These are phyloP conservation scores for Todiramphus saurophagus DNA, from an alignment of 2,113 vertebrate genomes.

Conservation along the genomic window DNA sequence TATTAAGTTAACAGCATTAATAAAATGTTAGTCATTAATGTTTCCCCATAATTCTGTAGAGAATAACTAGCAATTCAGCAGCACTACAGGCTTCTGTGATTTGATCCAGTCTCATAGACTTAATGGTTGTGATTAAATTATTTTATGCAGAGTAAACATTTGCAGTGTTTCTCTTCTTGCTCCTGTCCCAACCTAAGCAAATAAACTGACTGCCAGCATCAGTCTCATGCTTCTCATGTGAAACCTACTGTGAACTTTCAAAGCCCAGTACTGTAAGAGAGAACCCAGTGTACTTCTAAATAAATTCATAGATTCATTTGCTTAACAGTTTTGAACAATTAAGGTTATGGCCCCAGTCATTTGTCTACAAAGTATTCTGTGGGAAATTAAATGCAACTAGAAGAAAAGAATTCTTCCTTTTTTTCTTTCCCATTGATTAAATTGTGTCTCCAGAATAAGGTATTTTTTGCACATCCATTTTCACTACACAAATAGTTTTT, in stretches of 20 bases:
- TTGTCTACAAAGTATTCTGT: constrained; percentile 1
- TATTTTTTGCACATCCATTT: neutral
- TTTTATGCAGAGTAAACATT: constrained; percentile 47
- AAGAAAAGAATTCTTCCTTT: neutral
- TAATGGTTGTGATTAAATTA: constrained; percentile 50
- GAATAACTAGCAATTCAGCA: constrained; percentile 5
- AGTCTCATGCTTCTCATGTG: constrained; percentile 56
- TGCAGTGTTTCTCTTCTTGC: constrained; percentile 35
- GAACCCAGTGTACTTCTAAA: constrained; percentile 52
- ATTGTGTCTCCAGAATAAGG: neutral
- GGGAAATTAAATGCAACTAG: neutral
- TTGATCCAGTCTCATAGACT: constrained; percentile 24
- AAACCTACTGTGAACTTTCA: constrained; percentile 49
- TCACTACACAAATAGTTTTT: neutral
- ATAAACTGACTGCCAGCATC: constrained; percentile 51
- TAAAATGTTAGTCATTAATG: neutral
- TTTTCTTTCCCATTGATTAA: neutral
- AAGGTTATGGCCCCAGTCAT: neutral
- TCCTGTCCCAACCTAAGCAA: constrained; percentile 34
- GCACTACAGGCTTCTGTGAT: neutral
- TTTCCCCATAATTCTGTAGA: neutral
- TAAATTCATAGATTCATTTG: constrained; percentile 45
- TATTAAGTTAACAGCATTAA: neutral
- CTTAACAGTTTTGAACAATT: constrained; percentile 27
- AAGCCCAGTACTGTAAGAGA: constrained; percentile 25